Evolutionary conservation across 2,797 vertebrate species (phyloP).

Genomic region (Rhodeus uyekii): DNA sequence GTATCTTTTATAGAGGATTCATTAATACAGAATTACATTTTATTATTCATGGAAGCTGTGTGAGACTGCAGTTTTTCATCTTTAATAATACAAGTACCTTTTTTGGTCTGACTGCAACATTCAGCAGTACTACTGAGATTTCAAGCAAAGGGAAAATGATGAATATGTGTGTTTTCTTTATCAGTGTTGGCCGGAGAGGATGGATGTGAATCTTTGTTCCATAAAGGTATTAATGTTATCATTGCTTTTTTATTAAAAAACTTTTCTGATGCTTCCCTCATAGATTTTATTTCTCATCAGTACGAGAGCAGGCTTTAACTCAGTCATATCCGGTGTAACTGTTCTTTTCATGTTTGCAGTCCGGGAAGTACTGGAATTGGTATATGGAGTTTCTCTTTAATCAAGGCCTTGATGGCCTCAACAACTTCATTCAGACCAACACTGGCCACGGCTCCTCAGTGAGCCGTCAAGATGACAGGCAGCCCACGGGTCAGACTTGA

Average conservation of each 20-base stretch:
- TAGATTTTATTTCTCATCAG: slow-evolving; percentile 36
- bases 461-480: slow-evolving; percentile 16
- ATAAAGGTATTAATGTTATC: slow-evolving; percentile 82
- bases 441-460: slow-evolving; percentile 60
- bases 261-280: slow-evolving; percentile 33
- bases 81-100: slow-evolving; percentile 72
- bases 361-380: slow-evolving; percentile 83
- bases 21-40: slow-evolving; percentile 73
- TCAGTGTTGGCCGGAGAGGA: slow-evolving; percentile 80
- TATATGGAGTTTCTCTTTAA: slow-evolving; percentile 88
- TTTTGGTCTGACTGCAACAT: slow-evolving; percentile 62
- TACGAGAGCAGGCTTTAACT: not conserved
- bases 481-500: slow-evolving; percentile 22
- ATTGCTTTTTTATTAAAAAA: slow-evolving; percentile 47
- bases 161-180: slow-evolving; percentile 70
- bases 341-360: slow-evolving; percentile 66
- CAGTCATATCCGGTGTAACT: not conserved
- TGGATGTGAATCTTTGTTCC: slow-evolving; percentile 74
- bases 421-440: slow-evolving; percentile 83
- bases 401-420: slow-evolving; percentile 84
- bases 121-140: slow-evolving; percentile 59
- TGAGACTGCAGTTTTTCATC: slow-evolving; percentile 65
- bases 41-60: slow-evolving; percentile 71
- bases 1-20: slow-evolving; percentile 67
- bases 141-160: slow-evolving; percentile 52